Evolutionary conservation across 2,797 vertebrate genomes (phyloP), one percentile per base, ranked within the genome.

Genomic region (Anguilla megastoma): DNA sequence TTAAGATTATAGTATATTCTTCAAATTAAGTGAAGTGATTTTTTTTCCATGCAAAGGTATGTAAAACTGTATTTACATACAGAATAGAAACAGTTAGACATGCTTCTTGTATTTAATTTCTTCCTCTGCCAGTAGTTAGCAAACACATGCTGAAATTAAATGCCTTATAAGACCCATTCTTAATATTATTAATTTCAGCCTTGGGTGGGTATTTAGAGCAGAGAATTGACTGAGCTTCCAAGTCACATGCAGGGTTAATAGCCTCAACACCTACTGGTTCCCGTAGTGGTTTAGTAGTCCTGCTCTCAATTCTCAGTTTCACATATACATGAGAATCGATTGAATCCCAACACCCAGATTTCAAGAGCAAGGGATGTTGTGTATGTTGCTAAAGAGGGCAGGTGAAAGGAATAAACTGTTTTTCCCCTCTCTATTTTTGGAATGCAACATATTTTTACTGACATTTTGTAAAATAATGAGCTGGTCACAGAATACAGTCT

Each of bases 161-260:
- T 80, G 41, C 41, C 41, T 45, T 45, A 41, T 41, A 48, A 18
- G 6, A 3, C 1, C 4, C 6, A 82, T 50, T 82, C 79, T 50
- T 80, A 21, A 76, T 16, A 33, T 41, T 79, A 3, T 10, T 45
- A 45, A 45, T 79, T 8, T 45, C 74, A 79, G 74, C 33, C 74
- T 79, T 36, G 33, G 33, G 14, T 45, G 36, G 45, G 33, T 45
- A 8, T 45, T 79, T 45, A 45, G 74, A 7, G 7, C 7, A 21
- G 36, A 79, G 33, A 41, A 41, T 18, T 41, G 36, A 79, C 33
- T 79, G 74, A 45, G 16, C 74, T 18, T 21, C 74, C 16, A 33
- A 82, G 79, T 50, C 45, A 50, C 41, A 82, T 45, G 24, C 45
- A 50, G 21, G 45, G 79, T 82, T 82, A 82, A 82, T 82, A 14